phyloP scores from a whole-genome alignment of 2,888 invertebrate genomes.

The Silvanus unidentatus region DNA sequence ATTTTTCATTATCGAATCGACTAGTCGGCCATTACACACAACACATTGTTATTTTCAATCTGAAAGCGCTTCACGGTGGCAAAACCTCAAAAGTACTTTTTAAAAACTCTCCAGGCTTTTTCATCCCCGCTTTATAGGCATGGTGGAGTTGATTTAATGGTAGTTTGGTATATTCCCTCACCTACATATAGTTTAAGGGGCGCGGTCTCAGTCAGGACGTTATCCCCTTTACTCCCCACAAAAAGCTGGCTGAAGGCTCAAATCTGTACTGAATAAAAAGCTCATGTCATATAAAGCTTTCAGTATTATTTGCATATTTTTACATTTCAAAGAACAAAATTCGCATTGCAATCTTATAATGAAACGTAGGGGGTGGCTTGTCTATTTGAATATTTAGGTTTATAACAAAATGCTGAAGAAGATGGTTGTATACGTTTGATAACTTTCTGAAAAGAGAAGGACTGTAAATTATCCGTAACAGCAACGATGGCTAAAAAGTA shows the following conservation, averaged over 20 bases:
- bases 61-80: constrained; percentile 18
- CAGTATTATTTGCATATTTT: constrained; percentile 44
- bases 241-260: not conserved
- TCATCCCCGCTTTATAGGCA: constrained; percentile 25
- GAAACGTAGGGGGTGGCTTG: constrained; percentile 23
- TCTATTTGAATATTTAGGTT: constrained; percentile 35
- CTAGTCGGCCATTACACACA: constrained; percentile 3
- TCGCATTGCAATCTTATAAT: constrained; percentile 38
- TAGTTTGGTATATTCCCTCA: constrained; percentile 33
- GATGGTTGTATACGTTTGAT: constrained; percentile 17
- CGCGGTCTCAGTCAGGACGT: constrained; percentile 31
- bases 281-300: constrained; percentile 32
- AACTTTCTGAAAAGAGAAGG: constrained; percentile 16
- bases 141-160: constrained; percentile 37
- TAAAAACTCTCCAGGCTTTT: constrained; percentile 17
- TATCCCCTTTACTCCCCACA: constrained; percentile 22
- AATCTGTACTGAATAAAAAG: constrained; percentile 14
- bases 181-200: constrained; percentile 35
- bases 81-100: constrained; percentile 19
- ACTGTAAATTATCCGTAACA: not conserved
- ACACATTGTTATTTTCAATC: constrained; percentile 3
- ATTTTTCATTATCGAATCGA: constrained; percentile 1
- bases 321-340: constrained; percentile 40
- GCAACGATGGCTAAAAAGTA: constrained; percentile 28
- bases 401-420: constrained; percentile 20